Conservation (phyloP, 2,797 vertebrate genomes). For the Xiphophorus birchmanni region DNA sequence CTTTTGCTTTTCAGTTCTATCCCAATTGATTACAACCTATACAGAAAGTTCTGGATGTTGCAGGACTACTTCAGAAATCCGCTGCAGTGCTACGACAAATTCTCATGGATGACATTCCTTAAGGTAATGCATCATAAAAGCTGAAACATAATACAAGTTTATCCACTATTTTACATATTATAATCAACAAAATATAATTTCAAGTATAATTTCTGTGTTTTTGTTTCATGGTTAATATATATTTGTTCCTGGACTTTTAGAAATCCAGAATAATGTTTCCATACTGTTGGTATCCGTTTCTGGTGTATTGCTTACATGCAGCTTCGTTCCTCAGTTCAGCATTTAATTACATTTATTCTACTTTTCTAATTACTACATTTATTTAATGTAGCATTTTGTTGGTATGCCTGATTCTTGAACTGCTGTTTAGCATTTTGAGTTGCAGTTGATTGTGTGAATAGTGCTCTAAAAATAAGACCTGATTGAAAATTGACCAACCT, state of each 20-base stretch:
- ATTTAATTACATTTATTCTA: background rate
- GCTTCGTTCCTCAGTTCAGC: background rate
- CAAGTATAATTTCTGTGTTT: background rate
- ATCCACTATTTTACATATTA: background rate
- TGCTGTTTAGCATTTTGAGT: background rate
- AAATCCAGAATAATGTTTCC: background rate
- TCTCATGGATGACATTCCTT: slow-evolving; percentile 96
- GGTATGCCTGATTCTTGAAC: background rate
- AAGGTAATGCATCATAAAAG: slow-evolving; percentile 82
- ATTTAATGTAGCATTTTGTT: background rate
- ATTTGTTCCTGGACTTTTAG: background rate
- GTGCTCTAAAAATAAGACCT: background rate
- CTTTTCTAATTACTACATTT: background rate
- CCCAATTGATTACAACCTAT: slow-evolving; percentile 98
- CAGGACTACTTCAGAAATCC: slow-evolving; percentile 99
- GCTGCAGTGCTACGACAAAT: slow-evolving; percentile 96
- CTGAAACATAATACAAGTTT: background rate
- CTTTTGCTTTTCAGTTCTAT: slow-evolving; percentile 85
- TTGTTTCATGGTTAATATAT: background rate
- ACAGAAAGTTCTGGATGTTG: slow-evolving; percentile 98
- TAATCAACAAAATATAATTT: background rate
- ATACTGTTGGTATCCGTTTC: background rate
- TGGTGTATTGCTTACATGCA: background rate
- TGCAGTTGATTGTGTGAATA: background rate
- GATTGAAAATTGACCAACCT: background rate